Conservation (phyloP, 2,113 vertebrate genomes). For the Boleophthalmus pectinirostris region DNA sequence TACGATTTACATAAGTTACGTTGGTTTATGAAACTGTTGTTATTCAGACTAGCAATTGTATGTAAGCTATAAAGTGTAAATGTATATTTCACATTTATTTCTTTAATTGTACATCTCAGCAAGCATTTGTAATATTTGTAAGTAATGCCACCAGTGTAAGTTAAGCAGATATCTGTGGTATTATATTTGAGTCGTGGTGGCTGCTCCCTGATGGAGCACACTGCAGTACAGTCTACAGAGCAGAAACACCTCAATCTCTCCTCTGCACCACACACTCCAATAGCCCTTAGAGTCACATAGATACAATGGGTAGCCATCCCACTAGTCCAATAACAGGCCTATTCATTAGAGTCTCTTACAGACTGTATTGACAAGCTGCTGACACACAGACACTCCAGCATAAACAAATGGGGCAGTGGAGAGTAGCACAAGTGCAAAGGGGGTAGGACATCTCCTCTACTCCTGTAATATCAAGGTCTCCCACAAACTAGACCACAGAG, state of each 20-base stretch:
- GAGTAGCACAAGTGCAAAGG: constrained; percentile 20
- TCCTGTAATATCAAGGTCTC: constrained; percentile 32
- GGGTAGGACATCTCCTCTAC: constrained; percentile 38
- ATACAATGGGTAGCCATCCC: constrained; percentile 68
- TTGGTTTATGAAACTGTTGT: too few relatives aligned
- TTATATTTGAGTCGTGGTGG: constrained; percentile 21
- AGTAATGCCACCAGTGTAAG: neutral
- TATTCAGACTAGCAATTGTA: too few relatives aligned
- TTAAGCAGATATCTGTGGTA: neutral
- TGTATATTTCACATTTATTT: neutral
- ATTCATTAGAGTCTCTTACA: constrained; percentile 78
- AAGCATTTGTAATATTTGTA: neutral
- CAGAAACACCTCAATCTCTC: constrained; percentile 53
- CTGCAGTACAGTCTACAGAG: constrained; percentile 36
- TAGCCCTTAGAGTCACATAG: constrained; percentile 35
- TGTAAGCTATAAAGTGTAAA: too few relatives aligned
- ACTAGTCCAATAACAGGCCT: constrained; percentile 69
- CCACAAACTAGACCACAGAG: constrained; percentile 11
- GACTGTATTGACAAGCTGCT: constrained; percentile 73
- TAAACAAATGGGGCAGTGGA: constrained; percentile 67
- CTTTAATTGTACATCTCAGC: neutral
- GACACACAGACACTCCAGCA: constrained; percentile 68
- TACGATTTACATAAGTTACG: too few relatives aligned
- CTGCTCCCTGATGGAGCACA: constrained; percentile 38
- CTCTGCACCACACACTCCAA: constrained; percentile 38